phyloP scores from a whole-genome alignment of 2,797 vertebrate genomes.

The Hemitrygon akajei region DNA sequence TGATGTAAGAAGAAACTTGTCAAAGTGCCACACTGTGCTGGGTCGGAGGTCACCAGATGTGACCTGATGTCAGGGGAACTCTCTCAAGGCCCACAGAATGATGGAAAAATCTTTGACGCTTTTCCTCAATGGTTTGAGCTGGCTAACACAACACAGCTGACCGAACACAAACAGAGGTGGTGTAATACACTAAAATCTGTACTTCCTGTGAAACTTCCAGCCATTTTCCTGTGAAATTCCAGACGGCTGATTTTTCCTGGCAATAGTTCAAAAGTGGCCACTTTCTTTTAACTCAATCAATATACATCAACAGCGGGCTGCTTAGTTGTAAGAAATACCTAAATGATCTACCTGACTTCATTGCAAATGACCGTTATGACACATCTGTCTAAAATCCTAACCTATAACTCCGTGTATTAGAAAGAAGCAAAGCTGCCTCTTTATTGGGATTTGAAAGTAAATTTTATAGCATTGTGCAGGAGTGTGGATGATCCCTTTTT shows the following conservation, averaged over 20 bases:
- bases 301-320: background rate
- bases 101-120: conserved; percentile 67
- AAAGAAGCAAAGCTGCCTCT: background rate
- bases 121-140: conserved; percentile 57
- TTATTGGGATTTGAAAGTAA: background rate
- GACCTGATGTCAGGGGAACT: conserved; percentile 44
- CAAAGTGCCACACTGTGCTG: conserved; percentile 43
- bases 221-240: conserved; percentile 85
- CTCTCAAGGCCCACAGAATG: conserved; percentile 48
- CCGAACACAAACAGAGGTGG: conserved; percentile 77
- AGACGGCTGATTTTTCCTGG: conserved; percentile 93
- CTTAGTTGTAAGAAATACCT: background rate
- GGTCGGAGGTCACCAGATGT: conserved; percentile 53
- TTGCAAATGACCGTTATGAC: background rate
- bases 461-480: background rate
- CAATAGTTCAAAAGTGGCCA: conserved; percentile 62
- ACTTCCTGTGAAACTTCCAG: conserved; percentile 86
- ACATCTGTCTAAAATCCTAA: background rate
- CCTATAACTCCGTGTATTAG: background rate
- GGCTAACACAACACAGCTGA: conserved; percentile 56
- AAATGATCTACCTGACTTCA: conserved; percentile 19
- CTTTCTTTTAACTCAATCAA: conserved; percentile 32
- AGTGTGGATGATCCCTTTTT: background rate
- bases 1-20: conserved; percentile 22
- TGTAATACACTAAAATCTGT: conserved; percentile 71